phyloP scores from a whole-genome alignment of 2,888 invertebrate species.

The Lathronympha strigana region DNA sequence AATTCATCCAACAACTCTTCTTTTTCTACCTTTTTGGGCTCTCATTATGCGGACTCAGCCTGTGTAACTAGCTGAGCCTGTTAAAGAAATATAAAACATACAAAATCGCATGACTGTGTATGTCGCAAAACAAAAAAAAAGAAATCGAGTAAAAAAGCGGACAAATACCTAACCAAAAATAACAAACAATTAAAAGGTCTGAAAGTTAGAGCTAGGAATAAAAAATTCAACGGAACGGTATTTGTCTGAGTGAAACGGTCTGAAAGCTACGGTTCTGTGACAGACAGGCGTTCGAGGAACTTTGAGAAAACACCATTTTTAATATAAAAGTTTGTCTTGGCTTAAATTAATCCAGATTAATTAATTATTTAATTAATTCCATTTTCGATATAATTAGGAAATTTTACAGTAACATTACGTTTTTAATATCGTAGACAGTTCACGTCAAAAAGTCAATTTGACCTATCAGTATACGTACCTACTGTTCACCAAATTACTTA shows the following conservation, averaged over 20 bases:
- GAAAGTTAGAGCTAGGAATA: slow-evolving; percentile 27
- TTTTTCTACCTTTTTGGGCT: no score
- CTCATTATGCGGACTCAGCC: no score
- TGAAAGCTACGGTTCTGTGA: slow-evolving; percentile 34
- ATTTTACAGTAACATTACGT: no score
- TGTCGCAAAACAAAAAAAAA: background rate
- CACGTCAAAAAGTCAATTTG: no score
- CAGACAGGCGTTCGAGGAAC: slow-evolving; percentile 30
- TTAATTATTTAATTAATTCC: no score
- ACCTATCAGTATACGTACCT: no score
- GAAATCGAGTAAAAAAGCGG: background rate
- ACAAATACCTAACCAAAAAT: background rate
- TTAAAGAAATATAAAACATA: background rate
- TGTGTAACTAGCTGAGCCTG: background rate
- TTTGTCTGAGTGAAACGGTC: slow-evolving; percentile 28
- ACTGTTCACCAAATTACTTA: no score
- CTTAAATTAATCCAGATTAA: no score
- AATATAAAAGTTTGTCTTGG: background rate
- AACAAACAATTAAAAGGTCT: slow-evolving; percentile 26
- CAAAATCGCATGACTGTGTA: background rate
- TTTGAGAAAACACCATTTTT: slow-evolving; percentile 23
- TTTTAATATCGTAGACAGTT: no score
- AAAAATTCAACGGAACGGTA: slow-evolving; percentile 29
- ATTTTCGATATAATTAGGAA: no score
- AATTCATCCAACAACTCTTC: no score